Evolutionary conservation across 1,140 invertebrate genomes (phyloP), one percentile per base, ranked within the genome.

Genomic region (Calliopsis andreniformis): DNA sequence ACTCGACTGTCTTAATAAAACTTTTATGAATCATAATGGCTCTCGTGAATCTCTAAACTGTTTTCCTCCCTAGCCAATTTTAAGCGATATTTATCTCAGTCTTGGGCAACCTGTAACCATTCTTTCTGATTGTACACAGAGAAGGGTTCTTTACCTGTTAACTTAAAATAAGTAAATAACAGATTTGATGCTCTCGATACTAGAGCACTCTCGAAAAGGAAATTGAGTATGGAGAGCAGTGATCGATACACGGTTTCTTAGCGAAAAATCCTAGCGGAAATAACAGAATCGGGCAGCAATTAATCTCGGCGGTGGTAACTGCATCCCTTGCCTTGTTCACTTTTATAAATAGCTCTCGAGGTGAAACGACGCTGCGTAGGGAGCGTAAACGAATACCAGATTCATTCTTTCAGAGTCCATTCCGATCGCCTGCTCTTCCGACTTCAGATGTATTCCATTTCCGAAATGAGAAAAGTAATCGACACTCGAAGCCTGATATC

Each of bases 321-420:
- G 63, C 62, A 69, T 69, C 67, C 53, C 58, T 69, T 69, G 58
- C 67, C 53, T 25, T 16, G 58, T 69, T 69, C 53, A n/a, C 23
- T 69, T 69, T 69, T 58, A 69, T 69, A 58, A 56, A 25, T 58
- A 58, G 53, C 23, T n/a, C 10, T 39, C 20, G 14, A 69, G 59
- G 53, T 58, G 30, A 58, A 69, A 69, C 43, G 67, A 69, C 53
- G 66, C 35, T 25, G 51, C 49, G 47, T 20, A 7, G n/a, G 47
- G 47, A 20, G 23, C 49, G 51, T 30, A 32, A 30, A 69, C 67
- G 55, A 58, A 58, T 18, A 39, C 42, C 2, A 12, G 18, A 16
- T n/a, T 28, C 25, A 32, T 49, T 35, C 42, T 42, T 43, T n/a
- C 39, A 16, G 30, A 61, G 49, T 71, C 49, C 61, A 71, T 61